phyloP scores from a whole-genome alignment of 2,797 vertebrate species.

The Etheostoma perlongum region DNA sequence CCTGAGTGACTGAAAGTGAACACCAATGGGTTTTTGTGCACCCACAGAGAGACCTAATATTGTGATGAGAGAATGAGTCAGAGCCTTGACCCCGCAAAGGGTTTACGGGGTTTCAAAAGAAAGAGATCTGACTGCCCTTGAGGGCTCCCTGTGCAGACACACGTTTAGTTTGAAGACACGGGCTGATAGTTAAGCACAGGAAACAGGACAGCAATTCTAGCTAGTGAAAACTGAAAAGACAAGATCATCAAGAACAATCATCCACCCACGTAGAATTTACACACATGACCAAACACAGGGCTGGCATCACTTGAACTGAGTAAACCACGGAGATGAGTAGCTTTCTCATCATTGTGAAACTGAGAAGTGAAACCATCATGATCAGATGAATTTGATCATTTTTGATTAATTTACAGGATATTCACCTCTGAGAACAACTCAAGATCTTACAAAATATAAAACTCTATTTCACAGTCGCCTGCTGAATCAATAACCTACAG shows the following conservation, averaged over 20 bases:
- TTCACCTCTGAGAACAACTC: neutral
- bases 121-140: neutral
- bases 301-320: constrained; percentile 37
- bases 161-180: constrained; percentile 3
- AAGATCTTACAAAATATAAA: neutral
- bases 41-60: constrained; percentile 10
- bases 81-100: neutral
- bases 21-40: constrained; percentile 19
- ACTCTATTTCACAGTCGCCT: neutral
- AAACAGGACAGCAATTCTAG: neutral
- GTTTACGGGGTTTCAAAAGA: constrained; percentile 28
- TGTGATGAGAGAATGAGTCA: constrained; percentile 37
- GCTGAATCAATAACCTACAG: constrained; percentile 40
- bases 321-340: constrained; percentile 17
- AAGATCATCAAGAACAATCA: constrained; percentile 5
- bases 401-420: neutral
- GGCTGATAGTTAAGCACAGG: neutral
- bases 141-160: constrained; percentile 10
- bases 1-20: constrained; percentile 6
- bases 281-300: constrained; percentile 38
- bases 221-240: neutral
- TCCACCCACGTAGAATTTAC: constrained; percentile 41
- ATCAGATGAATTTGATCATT: neutral
- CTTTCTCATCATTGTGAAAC: constrained; percentile 6
- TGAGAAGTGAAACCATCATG: constrained; percentile 21